Evolutionary conservation across 2,113 vertebrate genomes (phyloP), one percentile per base, ranked within the genome.

Genomic region (Trichechus manatus): DNA sequence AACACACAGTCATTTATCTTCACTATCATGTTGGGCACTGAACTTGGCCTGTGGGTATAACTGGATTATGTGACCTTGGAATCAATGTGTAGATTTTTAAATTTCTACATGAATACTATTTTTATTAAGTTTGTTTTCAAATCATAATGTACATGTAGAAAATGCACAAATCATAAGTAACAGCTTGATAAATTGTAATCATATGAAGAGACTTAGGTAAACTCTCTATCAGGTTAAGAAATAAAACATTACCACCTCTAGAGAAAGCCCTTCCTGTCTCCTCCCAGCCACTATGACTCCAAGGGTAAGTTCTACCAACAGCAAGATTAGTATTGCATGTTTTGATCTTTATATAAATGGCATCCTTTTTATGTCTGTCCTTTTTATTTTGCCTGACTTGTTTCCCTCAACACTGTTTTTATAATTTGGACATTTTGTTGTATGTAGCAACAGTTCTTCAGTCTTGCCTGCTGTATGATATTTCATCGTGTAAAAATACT

Each of bases 81-180:
- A 91, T 87, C 17, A 80, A 14, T 84, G 61, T 90, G 64, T 87
- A 74, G 3, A 61, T 14, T 77, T 79, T 85, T 77, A 89, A 80
- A 15, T 81, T 90, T 77, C 72, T 59, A 9, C 78, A 22, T 86
- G 20, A 14, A 7, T 92, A 42, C 27, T 63, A 27, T 66, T 92
- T 77, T 93, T 90, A 74, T 93, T 94, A 83, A 94, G 75, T 25
- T 90, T 78, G 20, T 93, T 84, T 93, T 81, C 80, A 82, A 80
- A 91, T 33, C 39, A 44, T 47, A 87, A 63, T 78, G 79, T 64
- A 50, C 42, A 64, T 39, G 25, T 44, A 70, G 66, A 87, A 91
- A 56, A 75, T 78, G 53, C 1, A 82, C 5, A 79, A 61, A 77
- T 72, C 23, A 14, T 88, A 89, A 80, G 20, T 72, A 89, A 64